Evolutionary conservation across 2,113 vertebrate species (phyloP).

Genomic region (Lophochroa leadbeateri): DNA sequence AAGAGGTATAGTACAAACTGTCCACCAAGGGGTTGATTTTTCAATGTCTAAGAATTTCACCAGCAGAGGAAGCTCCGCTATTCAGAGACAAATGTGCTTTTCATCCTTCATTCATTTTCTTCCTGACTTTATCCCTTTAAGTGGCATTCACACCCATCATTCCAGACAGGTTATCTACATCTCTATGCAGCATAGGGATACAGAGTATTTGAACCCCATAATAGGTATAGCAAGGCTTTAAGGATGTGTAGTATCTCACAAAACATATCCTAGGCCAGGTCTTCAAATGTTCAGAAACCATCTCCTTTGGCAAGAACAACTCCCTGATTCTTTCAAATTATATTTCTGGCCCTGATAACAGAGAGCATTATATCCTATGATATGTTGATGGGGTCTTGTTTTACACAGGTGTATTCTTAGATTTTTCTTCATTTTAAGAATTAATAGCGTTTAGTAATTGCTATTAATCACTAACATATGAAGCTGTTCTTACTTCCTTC

Average conservation of each 20-base stretch:
- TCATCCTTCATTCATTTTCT: not conserved
- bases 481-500: not conserved
- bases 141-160: not conserved
- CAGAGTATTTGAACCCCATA: not conserved
- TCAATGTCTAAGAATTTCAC: not conserved
- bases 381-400: not conserved
- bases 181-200: not conserved
- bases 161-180: not conserved
- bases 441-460: not conserved
- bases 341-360: not conserved
- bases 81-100: not conserved
- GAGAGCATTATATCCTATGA: fast-evolving
- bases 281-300: not conserved
- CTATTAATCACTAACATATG: not conserved
- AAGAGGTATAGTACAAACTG: not conserved
- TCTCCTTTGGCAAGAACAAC: not conserved
- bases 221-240: not conserved
- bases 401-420: not conserved
- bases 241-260: not conserved
- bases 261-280: not conserved
- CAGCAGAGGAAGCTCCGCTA: not conserved
- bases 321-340: not conserved
- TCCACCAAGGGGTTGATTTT: not conserved
- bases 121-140: not conserved
- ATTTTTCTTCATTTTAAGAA: not conserved